Base-by-base conservation (phyloP, 2,888 invertebrate genomes). In the Agonopterix heracliana region DNA sequence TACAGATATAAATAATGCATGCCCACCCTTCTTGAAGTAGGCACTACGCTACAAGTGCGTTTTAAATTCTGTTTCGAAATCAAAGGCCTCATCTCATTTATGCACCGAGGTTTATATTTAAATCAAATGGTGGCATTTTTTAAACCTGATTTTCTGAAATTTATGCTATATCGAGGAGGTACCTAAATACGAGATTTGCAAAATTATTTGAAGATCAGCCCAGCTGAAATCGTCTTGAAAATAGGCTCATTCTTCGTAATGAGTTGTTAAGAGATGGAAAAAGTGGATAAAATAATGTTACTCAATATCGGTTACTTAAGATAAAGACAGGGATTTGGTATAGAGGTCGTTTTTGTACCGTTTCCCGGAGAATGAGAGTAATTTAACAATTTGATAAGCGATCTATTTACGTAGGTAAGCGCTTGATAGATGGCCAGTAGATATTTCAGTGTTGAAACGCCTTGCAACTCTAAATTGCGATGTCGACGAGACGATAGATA, bases 381-480 rank as follows among this genome's bases (percentile, higher is more conserved):
- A 77, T 78, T 79, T 74, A 78, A 71, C 74, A 77, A 74, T 75
- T 77, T 80, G 79, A 81, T 78, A 76, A 78, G 68, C 71, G 67
- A 79, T 79, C 74, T 75, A 76, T 81, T 77, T 26, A 26, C 38
- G 10, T 71, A 59, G 62, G 58, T 66, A 71, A 74, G 72, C 8
- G 73, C 74, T 74, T 78, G 82, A 84, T 79, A 66, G 77, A 84
- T 80, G 68, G 67, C 71, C 70, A 66, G 66, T 60, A 62, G 71
- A 76, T 78, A 79, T 79, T 76, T 77, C 67, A 77, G 61, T 62
- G 74, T 64, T 64, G 66, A 67, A 68, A 63, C 62, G 63, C 63
- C 63, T 64, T 67, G 66, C 62, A 68, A 63, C 64, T 61, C 66
- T 74, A 75, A 78, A 80, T 74, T 74, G 71, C 71, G 68, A 76